Percentiles rank a stretch among this genome's conserved stretches.
phyloP scores from a whole-genome alignment of 2,888 invertebrate genomes.

The Ectropis crepuscularia region DNA sequence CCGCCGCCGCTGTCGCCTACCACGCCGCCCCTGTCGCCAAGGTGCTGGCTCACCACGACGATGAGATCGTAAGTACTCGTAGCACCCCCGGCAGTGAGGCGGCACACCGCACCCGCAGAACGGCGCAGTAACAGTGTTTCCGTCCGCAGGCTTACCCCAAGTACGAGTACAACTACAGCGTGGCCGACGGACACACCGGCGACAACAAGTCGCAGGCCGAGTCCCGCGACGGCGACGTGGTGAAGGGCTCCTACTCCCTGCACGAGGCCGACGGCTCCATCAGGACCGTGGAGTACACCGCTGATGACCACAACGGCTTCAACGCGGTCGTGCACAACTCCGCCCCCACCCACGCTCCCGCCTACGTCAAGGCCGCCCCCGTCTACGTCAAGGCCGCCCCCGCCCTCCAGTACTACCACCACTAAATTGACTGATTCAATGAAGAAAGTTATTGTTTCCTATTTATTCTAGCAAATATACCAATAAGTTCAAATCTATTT shows the following conservation, averaged over 20 bases:
- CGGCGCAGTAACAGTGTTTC: slow-evolving; percentile 18
- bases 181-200: slow-evolving; percentile 83
- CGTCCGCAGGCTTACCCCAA: slow-evolving; percentile 68
- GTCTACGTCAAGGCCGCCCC: slow-evolving; percentile 67
- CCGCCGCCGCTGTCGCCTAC: slow-evolving; percentile 48
- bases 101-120: background rate
- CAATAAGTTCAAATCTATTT: slow-evolving; percentile 18
- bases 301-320: slow-evolving; percentile 81
- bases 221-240: slow-evolving; percentile 80
- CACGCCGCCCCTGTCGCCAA: slow-evolving; percentile 47
- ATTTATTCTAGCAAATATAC: slow-evolving; percentile 57
- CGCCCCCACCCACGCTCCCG: slow-evolving; percentile 58
- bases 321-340: slow-evolving; percentile 71
- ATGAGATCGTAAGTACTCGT: slow-evolving; percentile 17
- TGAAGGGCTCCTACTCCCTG: slow-evolving; percentile 82
- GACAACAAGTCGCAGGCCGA: slow-evolving; percentile 85
- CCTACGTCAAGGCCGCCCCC: slow-evolving; percentile 51
- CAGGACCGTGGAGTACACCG: slow-evolving; percentile 82
- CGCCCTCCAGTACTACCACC: slow-evolving; percentile 64
- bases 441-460: slow-evolving; percentile 46
- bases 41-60: slow-evolving; percentile 51
- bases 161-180: slow-evolving; percentile 83
- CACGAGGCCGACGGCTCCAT: slow-evolving; percentile 84
- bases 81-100: background rate
- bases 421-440: slow-evolving; percentile 41